A percentile compares a stretch with the other conserved stretches of the same genome.
Evolutionary conservation across 2,113 vertebrate genomes (phyloP).

Genomic region (Semnornis frantzii): DNA sequence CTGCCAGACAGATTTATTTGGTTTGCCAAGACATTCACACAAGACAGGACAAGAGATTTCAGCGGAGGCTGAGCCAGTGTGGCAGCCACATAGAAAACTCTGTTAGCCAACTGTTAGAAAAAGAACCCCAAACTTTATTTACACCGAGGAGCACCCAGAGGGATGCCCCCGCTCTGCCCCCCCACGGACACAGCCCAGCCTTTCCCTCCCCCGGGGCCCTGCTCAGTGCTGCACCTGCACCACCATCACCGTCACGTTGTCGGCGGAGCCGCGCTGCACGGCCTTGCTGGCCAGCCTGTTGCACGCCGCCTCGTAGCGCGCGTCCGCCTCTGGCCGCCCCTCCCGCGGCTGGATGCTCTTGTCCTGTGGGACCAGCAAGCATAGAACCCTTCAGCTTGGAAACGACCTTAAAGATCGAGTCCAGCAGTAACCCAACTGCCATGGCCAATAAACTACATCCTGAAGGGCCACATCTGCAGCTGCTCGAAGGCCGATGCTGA

Average conservation of each 20-base stretch:
- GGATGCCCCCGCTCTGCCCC: neutral
- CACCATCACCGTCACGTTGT: constrained; percentile 94
- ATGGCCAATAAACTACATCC: too few species aligned
- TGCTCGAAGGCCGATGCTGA: rapidly evolving
- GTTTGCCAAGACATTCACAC: neutral
- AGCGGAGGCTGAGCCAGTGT: neutral
- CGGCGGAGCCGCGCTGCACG: constrained; percentile 90
- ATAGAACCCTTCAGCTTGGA: too few species aligned
- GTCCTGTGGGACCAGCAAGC: constrained; percentile 72
- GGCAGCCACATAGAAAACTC: neutral
- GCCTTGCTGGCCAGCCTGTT: constrained; percentile 91
- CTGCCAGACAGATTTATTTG: neutral
- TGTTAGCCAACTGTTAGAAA: constrained; percentile 26
- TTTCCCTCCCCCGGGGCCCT: neutral
- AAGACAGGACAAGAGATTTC: neutral
- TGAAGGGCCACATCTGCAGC: too few species aligned
- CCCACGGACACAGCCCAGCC: neutral
- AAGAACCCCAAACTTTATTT: constrained; percentile 72
- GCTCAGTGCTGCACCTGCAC: constrained; percentile 84
- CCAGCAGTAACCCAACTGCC: too few species aligned
- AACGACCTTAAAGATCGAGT: too few species aligned
- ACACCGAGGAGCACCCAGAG: constrained; percentile 61
- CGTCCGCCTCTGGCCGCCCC: constrained; percentile 73
- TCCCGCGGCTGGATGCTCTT: constrained; percentile 75
- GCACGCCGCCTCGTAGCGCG: constrained; percentile 83